Base-by-base conservation (phyloP, 2,888 invertebrate genomes). In the Lymantria dispar region DNA sequence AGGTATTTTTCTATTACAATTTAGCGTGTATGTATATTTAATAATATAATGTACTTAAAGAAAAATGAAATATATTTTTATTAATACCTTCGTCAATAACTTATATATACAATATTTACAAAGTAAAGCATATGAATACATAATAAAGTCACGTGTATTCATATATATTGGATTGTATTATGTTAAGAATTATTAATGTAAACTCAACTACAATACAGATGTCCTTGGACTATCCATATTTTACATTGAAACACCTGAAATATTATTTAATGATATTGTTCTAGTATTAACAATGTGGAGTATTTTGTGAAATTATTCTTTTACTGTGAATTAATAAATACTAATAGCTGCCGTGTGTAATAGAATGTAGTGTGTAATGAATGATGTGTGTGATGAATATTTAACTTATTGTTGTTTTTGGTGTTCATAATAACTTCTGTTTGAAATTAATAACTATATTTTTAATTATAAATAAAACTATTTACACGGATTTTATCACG, bases 121-220 rank as follows among this genome's bases (percentile, higher is more conserved):
- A 40, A 40, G 42, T 58, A 63, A 61, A 69, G 65, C 69, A 55
- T 62, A 59, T 64, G 45, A 45, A 30, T 37, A 49, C 11, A 33
- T 10, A 12, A 48, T 12, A 12, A 33, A 33, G 8, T 33, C 10
- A 33, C 10, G 33, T 8, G 33, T 33, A 33, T 30, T 30, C 30
- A 30, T 62, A 62, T 63, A 64, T 60, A 62, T 72, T 68, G 68
- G 10, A 33, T 10, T 10, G 10, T 33, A 33, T 33, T 33, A 10
- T 33, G 5, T 22, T 22, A 70, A 64, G 69, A 69, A 70, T 67
- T 47, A 60, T 45, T 57, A 54, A 54, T 56, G 77, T 82, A 82
- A 70, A 61, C 78, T 80, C 81, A 66, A 76, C 70, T 74, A 78
- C 74, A 67, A 70, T 69, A 68, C 63, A 62, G 63, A 69, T 56